phyloP scores from a whole-genome alignment of 2,113 vertebrate species.

The Nerophis lumbriciformis region DNA sequence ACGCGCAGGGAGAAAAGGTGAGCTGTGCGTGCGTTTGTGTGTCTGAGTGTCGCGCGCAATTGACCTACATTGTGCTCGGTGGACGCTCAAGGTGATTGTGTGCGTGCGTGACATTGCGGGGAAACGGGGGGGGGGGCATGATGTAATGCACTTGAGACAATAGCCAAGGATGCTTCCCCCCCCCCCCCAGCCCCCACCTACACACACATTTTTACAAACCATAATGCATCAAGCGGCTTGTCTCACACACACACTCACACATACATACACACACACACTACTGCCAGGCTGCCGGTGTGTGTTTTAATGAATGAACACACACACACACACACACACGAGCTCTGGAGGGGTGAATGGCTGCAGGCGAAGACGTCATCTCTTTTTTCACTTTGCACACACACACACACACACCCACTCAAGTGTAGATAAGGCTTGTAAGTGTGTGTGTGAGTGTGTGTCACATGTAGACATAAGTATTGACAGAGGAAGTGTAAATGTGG shows the following conservation, averaged over 20 bases:
- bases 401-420: background rate
- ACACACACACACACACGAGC: conserved; percentile 3
- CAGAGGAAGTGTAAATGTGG: background rate
- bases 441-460: background rate
- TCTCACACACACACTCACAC: background rate
- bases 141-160: conserved; percentile 95
- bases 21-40: background rate
- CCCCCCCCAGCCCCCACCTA: background rate
- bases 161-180: conserved; percentile 82
- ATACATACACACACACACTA: background rate
- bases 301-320: conserved; percentile 24
- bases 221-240: background rate
- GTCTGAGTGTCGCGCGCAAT: background rate
- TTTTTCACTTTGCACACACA: background rate
- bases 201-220: background rate
- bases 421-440: background rate
- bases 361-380: conserved; percentile 10
- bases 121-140: conserved; percentile 59
- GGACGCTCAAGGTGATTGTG: conserved; percentile 67
- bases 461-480: background rate
- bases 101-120: conserved; percentile 47
- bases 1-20: background rate
- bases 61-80: conserved; percentile 54
- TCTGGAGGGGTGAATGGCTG: conserved; percentile 12
- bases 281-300: conserved; percentile 1